Conservation (phyloP, 2,113 vertebrate species). For the Archilochus colubris region DNA sequence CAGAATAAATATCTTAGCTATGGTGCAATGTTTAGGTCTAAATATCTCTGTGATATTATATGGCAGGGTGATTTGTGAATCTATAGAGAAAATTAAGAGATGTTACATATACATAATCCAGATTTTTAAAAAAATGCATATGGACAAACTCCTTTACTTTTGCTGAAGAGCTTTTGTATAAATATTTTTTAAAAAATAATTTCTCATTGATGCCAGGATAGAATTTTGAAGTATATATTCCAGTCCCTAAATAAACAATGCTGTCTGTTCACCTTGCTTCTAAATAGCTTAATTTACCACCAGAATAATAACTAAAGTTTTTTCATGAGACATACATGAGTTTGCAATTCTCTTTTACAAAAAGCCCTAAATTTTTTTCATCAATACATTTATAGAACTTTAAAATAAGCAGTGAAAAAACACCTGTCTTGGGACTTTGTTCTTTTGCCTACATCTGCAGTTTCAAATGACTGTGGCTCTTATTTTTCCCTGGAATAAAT, state of each 20-base stretch:
- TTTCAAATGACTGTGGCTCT: background rate
- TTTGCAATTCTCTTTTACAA: background rate
- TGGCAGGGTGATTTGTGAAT: background rate
- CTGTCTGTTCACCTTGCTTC: background rate
- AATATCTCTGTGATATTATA: background rate
- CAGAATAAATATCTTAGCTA: background rate
- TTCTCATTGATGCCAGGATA: background rate
- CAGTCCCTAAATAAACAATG: background rate
- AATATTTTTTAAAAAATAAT: background rate
- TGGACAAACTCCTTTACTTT: background rate
- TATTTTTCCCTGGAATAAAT: background rate
- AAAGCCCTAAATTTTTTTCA: background rate
- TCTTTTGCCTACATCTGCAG: background rate
- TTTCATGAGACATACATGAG: background rate
- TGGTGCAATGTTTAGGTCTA: background rate
- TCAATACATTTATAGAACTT: background rate
- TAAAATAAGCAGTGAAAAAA: background rate
- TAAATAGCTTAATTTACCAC: background rate
- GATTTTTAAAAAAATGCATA: background rate
- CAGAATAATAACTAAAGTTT: background rate
- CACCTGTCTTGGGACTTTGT: background rate
- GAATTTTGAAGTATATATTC: background rate
- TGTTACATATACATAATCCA: background rate
- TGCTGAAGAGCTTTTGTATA: background rate
- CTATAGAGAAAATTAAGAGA: background rate